Percentiles rank a stretch among this genome's conserved stretches.
Conservation (phyloP, 2,888 invertebrate genomes). For the Actias luna region DNA sequence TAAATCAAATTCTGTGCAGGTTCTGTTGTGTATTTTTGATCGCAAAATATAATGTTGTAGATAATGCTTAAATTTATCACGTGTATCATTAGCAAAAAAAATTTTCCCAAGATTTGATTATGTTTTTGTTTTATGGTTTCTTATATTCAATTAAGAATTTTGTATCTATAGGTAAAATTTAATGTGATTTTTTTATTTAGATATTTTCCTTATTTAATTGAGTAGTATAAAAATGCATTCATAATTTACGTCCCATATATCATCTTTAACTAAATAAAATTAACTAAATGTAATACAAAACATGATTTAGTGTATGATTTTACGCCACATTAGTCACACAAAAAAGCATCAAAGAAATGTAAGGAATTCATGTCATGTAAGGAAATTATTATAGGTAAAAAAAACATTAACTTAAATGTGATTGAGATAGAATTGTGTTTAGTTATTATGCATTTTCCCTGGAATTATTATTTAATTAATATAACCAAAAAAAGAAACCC, state of each 20-base stretch:
- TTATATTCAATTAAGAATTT: neutral
- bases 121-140: neutral
- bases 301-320: neutral
- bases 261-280: no score
- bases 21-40: neutral
- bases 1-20: conserved; percentile 42
- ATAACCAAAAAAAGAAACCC: no score
- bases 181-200: neutral
- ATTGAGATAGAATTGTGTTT: no score
- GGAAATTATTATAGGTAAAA: no score
- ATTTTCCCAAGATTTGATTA: neutral
- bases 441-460: no score
- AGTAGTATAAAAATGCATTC: no score
- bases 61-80: neutral
- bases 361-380: no score
- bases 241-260: no score
- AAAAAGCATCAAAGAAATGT: no score
- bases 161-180: neutral
- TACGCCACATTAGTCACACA: neutral
- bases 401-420: neutral
- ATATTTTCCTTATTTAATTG: neutral
- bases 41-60: neutral
- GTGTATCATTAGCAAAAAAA: neutral
- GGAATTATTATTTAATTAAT: no score
- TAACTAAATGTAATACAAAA: no score